Evolutionary conservation across 2,888 invertebrate species (phyloP), one percentile per base, ranked within the genome.

Genomic region (Ectemnius lituratus): DNA sequence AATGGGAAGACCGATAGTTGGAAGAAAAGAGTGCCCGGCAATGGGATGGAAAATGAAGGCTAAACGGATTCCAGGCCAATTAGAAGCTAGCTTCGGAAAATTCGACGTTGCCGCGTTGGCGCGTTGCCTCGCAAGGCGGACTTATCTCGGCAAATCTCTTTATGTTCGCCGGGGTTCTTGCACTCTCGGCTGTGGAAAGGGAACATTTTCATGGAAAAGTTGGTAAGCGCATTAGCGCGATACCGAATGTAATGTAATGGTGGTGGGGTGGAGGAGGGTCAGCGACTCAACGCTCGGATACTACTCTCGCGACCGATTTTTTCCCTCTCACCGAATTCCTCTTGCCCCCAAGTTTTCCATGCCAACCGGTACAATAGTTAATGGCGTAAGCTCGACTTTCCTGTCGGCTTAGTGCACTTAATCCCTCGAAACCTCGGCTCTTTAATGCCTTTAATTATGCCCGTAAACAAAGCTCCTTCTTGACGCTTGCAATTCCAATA

Each of bases 361-460:
- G 6, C 20, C 63, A 4, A 90, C 89, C 87, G 85, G 85, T 87
- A 88, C 86, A 87, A 85, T 87, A 87, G 85, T 85, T 87, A 87
- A 86, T 85, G 87, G 84, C 78, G 66, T 62, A 37, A 65, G 65
- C 59, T 67, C 20, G 58, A 58, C 57, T 65, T 57, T 13, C 56
- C 27, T 57, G 16, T 11, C 23, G 49, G 58, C 60, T 69, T 70
- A 80, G 69, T 64, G 62, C 65, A 62, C 74, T 82, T 76, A 72
- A 78, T 78, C 73, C 71, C 67, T 58, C 56, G 56, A n/a, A 70
- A 71, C 68, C 16, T 52, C 52, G n/a, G 14, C 52, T 16, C 52
- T 52, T 52, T 52, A 52, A 60, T 45, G 60, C 61, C 70, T 75
- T 76, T 67, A 59, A 76, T 73, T 69, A 73, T 68, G 63, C 37